A percentile compares a stretch with the other conserved stretches of the same genome.
These are phyloP conservation scores for Ormyrus pomaceus DNA, from an alignment of 2,888 invertebrate species.

Conservation along the genomic window DNA sequence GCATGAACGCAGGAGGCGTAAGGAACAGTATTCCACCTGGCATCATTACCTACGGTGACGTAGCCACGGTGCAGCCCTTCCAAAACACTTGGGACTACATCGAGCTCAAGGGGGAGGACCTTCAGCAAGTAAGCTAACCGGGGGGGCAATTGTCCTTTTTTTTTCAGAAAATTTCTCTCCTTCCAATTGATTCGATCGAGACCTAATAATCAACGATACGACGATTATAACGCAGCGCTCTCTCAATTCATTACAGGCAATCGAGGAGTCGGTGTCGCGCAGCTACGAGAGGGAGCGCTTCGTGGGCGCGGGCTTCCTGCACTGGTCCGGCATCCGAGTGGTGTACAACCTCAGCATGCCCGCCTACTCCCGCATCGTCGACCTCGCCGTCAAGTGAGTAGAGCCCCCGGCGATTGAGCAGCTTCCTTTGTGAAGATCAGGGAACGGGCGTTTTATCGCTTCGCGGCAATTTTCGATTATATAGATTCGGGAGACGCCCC, in stretches of 20 bases:
- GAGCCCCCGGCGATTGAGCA: no score
- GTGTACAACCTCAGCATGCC: constrained; percentile 60
- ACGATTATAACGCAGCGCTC: not conserved
- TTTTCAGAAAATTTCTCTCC: no score
- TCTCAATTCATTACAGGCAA: constrained; percentile 54
- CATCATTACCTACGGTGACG: constrained; percentile 81
- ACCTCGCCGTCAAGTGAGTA: constrained; percentile 33
- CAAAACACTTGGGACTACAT: constrained; percentile 85
- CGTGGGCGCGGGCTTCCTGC: constrained; percentile 56
- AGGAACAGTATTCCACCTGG: constrained; percentile 79
- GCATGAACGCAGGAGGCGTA: constrained; percentile 84
- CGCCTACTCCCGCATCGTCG: constrained; percentile 35
- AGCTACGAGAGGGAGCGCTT: constrained; percentile 42
- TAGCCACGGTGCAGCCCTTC: constrained; percentile 85
- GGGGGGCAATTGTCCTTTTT: no score
- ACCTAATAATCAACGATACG: no score
- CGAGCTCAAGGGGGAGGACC: constrained; percentile 81
- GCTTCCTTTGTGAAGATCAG: no score
- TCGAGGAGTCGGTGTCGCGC: constrained; percentile 60
- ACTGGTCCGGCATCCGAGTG: constrained; percentile 67
- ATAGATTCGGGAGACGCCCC: no score
- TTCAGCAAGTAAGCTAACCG: constrained; percentile 74
- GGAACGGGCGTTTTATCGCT: no score
- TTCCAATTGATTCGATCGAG: no score
- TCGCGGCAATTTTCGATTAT: no score